Evolutionary conservation across 2,797 vertebrate species (phyloP).

Genomic region (Chlorospingus semifuscus): DNA sequence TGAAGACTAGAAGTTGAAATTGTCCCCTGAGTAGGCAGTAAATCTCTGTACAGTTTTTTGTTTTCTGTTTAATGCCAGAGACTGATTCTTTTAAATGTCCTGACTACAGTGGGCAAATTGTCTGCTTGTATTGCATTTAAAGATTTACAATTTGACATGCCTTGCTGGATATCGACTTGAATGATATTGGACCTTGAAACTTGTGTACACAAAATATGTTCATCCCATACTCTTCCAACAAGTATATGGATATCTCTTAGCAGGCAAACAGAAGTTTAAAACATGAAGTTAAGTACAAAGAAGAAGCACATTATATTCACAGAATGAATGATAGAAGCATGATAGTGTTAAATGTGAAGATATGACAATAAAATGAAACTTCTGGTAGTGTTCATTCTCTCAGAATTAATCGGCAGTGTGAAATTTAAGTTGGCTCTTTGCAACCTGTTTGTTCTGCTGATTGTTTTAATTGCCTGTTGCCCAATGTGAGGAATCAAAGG

Average conservation of each 20-base stretch:
- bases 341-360: not conserved
- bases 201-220: not conserved
- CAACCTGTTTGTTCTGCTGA: conserved; percentile 4
- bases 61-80: not conserved
- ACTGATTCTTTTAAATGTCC: not conserved
- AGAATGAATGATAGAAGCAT: not conserved
- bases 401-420: conserved; percentile 27
- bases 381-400: not conserved
- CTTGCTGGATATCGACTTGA: not conserved
- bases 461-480: conserved; percentile 3
- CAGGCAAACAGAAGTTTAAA: not conserved
- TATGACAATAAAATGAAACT: conserved; percentile 25
- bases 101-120: not conserved
- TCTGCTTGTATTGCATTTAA: not conserved
- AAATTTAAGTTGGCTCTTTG: conserved; percentile 3
- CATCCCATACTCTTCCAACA: not conserved
- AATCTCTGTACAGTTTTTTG: not conserved
- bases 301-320: not conserved
- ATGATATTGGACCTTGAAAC: not conserved
- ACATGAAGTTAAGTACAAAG: not conserved
- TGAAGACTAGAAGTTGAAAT: not conserved
- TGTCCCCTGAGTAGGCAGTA: not conserved
- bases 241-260: not conserved
- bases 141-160: not conserved
- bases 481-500: not conserved